A percentile compares a stretch with the other conserved stretches of the same genome.
Conservation (phyloP, 2,888 invertebrate species). For the Eumacrocentrus americanus region DNA sequence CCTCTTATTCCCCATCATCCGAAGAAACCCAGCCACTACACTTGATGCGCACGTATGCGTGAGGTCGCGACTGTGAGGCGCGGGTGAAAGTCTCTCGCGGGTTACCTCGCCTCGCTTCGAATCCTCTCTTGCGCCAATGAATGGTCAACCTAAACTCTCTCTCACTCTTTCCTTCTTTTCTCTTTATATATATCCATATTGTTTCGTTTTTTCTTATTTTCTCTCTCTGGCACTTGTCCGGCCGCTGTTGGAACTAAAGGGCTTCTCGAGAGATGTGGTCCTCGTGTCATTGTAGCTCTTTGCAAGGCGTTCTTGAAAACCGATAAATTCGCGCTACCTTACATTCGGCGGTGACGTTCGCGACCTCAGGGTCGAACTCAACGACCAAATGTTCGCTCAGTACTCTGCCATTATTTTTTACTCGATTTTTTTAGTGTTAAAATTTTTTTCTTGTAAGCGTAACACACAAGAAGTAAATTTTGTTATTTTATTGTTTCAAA, state of each 20-base stretch:
- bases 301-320: conserved; percentile 23
- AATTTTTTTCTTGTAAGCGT: too few species aligned
- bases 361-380: conserved; percentile 24
- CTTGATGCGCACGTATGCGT: conserved; percentile 38
- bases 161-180: not conserved
- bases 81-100: conserved; percentile 50
- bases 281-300: conserved; percentile 22
- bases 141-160: conserved; percentile 37
- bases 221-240: not conserved
- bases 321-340: conserved; percentile 44
- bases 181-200: not conserved
- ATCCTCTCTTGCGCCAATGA: conserved; percentile 29
- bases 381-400: too few species aligned
- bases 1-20: not conserved
- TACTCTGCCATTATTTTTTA: too few species aligned
- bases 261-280: not conserved
- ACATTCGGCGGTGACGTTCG: conserved; percentile 37
- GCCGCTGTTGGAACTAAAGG: not conserved
- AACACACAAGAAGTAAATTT: too few species aligned
- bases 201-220: conserved; percentile 1
- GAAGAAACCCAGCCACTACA: not conserved
- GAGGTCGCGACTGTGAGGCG: conserved; percentile 47
- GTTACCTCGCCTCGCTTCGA: conserved; percentile 40
- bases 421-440: too few species aligned
- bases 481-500: too few species aligned